Evolutionary conservation across 2,888 invertebrate species (phyloP).

Genomic region (Drosophila mettleri): DNA sequence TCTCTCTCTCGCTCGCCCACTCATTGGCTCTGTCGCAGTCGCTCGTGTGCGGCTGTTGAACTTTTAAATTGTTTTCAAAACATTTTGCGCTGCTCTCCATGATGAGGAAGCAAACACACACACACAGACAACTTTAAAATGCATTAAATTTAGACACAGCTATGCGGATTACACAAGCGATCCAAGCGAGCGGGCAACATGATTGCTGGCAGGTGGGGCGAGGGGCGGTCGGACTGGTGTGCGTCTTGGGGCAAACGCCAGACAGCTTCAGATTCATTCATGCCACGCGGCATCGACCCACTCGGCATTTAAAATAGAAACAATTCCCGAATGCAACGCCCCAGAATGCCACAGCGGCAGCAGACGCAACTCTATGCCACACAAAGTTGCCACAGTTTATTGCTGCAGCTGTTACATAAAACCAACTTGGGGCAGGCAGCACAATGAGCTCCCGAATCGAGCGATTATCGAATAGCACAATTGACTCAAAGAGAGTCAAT

Average conservation of each 20-base stretch:
- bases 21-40: conserved; percentile 3
- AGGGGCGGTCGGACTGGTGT: not conserved
- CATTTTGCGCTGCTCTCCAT: conserved; percentile 45
- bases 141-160: conserved; percentile 64
- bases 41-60: conserved; percentile 62
- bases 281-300: conserved; percentile 50
- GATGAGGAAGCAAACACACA: conserved; percentile 6
- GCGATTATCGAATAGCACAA: not conserved
- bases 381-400: conserved; percentile 4
- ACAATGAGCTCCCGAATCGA: not conserved
- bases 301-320: conserved; percentile 64
- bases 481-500: not conserved
- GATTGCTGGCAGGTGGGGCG: too few species aligned
- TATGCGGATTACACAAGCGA: conserved; percentile 33
- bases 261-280: conserved; percentile 58
- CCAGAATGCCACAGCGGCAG: conserved; percentile 8
- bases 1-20: not conserved
- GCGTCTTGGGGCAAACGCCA: conserved; percentile 3
- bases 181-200: not conserved
- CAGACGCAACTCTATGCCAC: conserved; percentile 13
- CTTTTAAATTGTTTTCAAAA: conserved; percentile 65
- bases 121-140: conserved; percentile 43
- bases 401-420: conserved; percentile 18
- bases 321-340: conserved; percentile 9
- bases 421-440: not conserved